Percentiles rank a stretch among this genome's conserved stretches.
phyloP scores from a whole-genome alignment of 2,888 invertebrate genomes.

The Eucriotettix oculatus region DNA sequence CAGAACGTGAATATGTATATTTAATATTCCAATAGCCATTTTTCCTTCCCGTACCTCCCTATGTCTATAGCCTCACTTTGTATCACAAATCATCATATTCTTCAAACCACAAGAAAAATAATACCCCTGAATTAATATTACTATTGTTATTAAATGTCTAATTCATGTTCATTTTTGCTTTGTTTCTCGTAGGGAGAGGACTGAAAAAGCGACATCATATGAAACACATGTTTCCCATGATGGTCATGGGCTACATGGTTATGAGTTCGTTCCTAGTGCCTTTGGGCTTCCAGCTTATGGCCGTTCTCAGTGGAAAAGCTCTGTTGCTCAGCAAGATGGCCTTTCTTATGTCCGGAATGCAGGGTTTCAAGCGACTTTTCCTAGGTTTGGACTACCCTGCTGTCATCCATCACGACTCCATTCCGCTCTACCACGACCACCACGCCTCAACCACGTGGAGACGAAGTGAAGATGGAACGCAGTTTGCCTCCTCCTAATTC shows the following conservation, averaged over 20 bases:
- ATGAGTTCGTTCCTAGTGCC: slow-evolving; percentile 61
- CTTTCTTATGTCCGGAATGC: slow-evolving; percentile 58
- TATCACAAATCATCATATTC: no score
- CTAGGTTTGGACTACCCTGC: slow-evolving; percentile 24
- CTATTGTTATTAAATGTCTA: no score
- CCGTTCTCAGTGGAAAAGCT: slow-evolving; percentile 67
- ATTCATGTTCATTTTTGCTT: no score
- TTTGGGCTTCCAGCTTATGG: slow-evolving; percentile 70
- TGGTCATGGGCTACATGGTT: slow-evolving; percentile 63
- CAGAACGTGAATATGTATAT: no score
- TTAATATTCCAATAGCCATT: no score
- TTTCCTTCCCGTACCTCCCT: no score
- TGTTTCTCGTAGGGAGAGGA: no score
- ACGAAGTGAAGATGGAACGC: no score
- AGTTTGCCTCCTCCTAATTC: no score
- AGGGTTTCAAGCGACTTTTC: slow-evolving; percentile 62
- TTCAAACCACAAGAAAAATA: no score
- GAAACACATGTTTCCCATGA: slow-evolving; percentile 41
- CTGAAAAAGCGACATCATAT: slow-evolving; percentile 25
- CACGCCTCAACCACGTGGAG: background rate
- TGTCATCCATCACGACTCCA: background rate
- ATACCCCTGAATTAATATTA: no score
- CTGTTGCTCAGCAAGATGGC: slow-evolving; percentile 67
- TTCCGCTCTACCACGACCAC: slow-evolving; percentile 1
- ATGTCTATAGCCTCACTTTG: no score